Base-by-base conservation (phyloP, 92 coral and sea anemone genomes). In the Muricea muricata region DNA sequence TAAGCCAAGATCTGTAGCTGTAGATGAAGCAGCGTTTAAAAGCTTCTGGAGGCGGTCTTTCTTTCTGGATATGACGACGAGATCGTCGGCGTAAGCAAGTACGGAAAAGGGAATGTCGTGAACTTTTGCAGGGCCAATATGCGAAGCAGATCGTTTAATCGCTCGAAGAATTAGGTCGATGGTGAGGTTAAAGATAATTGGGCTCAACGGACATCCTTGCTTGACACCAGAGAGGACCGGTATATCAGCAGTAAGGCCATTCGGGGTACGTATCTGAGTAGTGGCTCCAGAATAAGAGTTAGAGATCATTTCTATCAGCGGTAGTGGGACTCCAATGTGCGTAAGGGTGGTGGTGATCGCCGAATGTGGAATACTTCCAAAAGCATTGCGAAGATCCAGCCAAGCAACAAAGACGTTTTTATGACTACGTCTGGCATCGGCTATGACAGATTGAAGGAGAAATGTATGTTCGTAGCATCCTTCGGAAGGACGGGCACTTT, bases 51-150 rank as follows among this genome's bases (percentile, higher is more conserved):
- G 74, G 31, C 37, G 70, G 48, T 29, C 33, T 54, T 30, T 54
- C 47, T 66, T 61, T 39, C 84, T 34, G 48, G 84, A 41, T 29
- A 79, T 42, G 28, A 79, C 21, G 54, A 79, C 84, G 23, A 79
- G 84, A 47, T 79, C 84, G 39, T 79, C 75, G 69, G 84, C 84
- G 32, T 79, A 79, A 7, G 84, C 84, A 68, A 79, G 84, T 18
- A 55, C 45, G 23, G 84, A 56, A 73, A 79, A 17, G 57, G 67
- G 84, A 0, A 48, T 57, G 47, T 52, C 60, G 67, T 56, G 70
- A 29, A 55, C 72, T 10, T 34, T 30, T 33, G 48, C 73, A 32
- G 73, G 71, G 17, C 84, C 73, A 32, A 14, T 29, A 24, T 30
- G 11, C 25, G 73, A 56, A 46, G 84, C 84, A 79, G 84, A 70